Evolutionary conservation across 2,113 vertebrate species (phyloP).

Genomic region (Melanostigma gelatinosum): DNA sequence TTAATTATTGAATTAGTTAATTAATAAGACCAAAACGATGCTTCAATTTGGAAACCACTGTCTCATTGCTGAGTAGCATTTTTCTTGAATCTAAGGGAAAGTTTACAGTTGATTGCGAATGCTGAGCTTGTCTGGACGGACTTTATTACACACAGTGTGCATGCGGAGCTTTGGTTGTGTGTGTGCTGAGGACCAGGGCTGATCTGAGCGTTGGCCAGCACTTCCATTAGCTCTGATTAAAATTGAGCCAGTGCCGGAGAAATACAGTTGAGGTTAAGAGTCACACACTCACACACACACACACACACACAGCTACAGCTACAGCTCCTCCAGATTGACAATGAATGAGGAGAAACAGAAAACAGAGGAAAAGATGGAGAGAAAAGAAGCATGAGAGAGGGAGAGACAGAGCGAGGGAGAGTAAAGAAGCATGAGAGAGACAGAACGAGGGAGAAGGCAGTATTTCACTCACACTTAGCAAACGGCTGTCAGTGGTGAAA

Average conservation of each 20-base stretch:
- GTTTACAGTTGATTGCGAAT: conserved; percentile 18
- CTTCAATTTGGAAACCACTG: neutral
- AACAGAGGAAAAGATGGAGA: conserved; percentile 27
- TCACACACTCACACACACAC: conserved; percentile 27
- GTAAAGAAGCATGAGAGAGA: too few relatives aligned
- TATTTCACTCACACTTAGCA: conserved; percentile 70
- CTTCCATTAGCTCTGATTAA: conserved; percentile 91
- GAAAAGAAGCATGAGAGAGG: conserved; percentile 22
- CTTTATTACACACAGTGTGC: conserved; percentile 9
- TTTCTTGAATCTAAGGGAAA: conserved; percentile 8
- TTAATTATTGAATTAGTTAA: neutral
- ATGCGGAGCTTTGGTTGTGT: conserved; percentile 45
- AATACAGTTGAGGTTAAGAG: conserved; percentile 80
- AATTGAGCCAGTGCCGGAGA: conserved; percentile 80
- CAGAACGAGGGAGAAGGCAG: conserved; percentile 1
- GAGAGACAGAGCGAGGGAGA: conserved; percentile 2
- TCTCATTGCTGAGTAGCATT: conserved; percentile 5
- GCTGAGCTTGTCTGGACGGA: conserved; percentile 21
- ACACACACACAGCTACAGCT: conserved; percentile 61
- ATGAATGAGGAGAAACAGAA: conserved; percentile 53
- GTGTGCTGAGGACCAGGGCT: conserved; percentile 52
- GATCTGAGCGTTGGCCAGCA: conserved; percentile 85
- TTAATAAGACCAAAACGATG: neutral
- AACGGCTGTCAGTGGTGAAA: conserved; percentile 55
- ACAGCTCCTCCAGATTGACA: conserved; percentile 46